Conservation (phyloP, 2,113 vertebrate genomes). For the Eptesicus fuscus region DNA sequence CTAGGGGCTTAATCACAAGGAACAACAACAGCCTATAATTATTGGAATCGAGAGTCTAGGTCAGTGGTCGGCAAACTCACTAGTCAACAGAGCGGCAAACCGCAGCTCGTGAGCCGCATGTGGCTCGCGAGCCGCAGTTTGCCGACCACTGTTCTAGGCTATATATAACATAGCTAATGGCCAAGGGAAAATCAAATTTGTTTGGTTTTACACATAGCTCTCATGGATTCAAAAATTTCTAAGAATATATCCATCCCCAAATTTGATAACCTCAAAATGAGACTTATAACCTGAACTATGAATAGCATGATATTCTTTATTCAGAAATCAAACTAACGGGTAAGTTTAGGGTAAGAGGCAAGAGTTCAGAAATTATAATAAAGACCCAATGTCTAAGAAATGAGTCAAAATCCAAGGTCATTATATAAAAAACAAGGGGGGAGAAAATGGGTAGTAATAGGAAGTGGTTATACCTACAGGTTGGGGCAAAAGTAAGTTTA, state of each 20-base stretch:
- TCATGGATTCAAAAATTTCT: not conserved
- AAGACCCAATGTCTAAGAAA: conserved; percentile 13
- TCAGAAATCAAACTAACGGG: conserved; percentile 1
- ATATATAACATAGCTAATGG: not conserved
- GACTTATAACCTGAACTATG: conserved; percentile 11
- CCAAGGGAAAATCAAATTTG: conserved; percentile 34
- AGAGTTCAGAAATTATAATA: not conserved
- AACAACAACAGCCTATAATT: no score
- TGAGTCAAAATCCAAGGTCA: conserved; percentile 24
- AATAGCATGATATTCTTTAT: conserved; percentile 26
- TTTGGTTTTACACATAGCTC: conserved; percentile 7
- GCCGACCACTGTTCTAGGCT: not conserved
- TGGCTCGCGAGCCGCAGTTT: no score
- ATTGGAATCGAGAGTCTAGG: no score
- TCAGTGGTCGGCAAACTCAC: no score
- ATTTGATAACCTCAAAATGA: not conserved
- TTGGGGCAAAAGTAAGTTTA: not conserved
- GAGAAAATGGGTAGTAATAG: not conserved
- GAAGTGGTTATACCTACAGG: not conserved
- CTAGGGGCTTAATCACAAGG: not conserved
- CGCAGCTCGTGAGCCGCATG: no score
- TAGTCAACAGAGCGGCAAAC: no score
- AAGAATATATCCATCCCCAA: not conserved
- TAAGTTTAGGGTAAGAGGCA: not conserved
- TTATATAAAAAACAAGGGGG: not conserved